Base-by-base conservation (phyloP, 2,888 invertebrate genomes). In the Nasonia oneida region DNA sequence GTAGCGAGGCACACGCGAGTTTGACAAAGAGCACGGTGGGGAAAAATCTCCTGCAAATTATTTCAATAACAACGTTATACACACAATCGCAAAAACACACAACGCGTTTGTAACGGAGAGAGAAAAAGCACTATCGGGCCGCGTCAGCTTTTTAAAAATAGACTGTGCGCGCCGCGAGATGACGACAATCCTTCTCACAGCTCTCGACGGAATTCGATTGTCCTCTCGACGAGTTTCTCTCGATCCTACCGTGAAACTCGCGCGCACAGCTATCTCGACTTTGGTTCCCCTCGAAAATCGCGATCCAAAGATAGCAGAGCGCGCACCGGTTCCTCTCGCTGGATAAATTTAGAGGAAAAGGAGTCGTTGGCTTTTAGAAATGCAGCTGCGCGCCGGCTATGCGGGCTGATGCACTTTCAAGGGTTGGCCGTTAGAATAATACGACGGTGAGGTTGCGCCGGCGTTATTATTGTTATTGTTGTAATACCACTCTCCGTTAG, bases 321-420 rank as follows among this genome's bases (percentile, higher is more conserved):
- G 12, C 4, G 29, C 64, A 18, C 53, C 23, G n/a, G 23, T n/a
- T 61, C 57, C 67, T 67, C 67, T n/a, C 12, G 4, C 23, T n/a
- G 67, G 67, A 67, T 67, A 67, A 67, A 67, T 67, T 67, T 67
- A 67, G 67, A 67, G 67, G 67, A 67, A 29, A 67, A 67, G 67
- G 67, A 67, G 67, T 67, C 67, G 67, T 67, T 67, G 67, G 23
- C 67, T n/a, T 67, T 67, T 29, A 29, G 67, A 67, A 61, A 67
- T 33, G 67, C 67, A 67, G 67, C 67, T 29, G 67, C n/a, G 33
- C 67, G 2, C 29, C 33, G 23, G 67, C 14, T 33, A 67, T 29
- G 29, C 33, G 29, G 67, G 67, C 29, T n/a, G 57, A 67, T 67
- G 67, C 67, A 33, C 14, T 67, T 67, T 29, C 33, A 67, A 29